These are phyloP conservation scores for Apogon hyalosoma DNA, from an alignment of 2,797 vertebrate genomes.

Conservation along the genomic window DNA sequence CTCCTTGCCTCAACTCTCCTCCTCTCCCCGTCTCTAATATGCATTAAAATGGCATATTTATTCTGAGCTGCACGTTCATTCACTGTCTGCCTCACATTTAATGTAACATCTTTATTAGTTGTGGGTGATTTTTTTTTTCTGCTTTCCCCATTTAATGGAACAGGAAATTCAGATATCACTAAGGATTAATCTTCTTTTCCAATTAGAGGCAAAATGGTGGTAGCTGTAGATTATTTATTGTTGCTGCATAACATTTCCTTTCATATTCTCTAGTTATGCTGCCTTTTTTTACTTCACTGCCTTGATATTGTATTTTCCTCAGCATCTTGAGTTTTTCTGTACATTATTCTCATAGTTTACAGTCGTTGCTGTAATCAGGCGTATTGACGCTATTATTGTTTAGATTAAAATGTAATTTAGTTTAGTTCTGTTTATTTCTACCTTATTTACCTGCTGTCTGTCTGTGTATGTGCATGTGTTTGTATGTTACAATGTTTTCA, in stretches of 20 bases:
- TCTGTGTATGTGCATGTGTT: not conserved
- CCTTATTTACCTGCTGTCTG: too few relatives aligned
- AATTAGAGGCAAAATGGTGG: not conserved
- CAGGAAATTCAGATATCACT: constrained; percentile 14
- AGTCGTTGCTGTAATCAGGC: not conserved
- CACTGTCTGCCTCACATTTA: constrained; percentile 1
- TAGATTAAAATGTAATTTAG: too few relatives aligned
- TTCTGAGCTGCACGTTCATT: not conserved
- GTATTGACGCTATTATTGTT: too few relatives aligned
- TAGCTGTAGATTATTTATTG: constrained; percentile 3
- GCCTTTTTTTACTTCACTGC: not conserved
- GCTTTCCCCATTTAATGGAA: constrained; percentile 14
- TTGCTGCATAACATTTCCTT: not conserved
- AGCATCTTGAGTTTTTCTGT: not conserved
- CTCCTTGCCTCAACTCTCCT: constrained; percentile 13
- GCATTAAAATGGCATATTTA: constrained; percentile 3
- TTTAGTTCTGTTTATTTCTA: too few relatives aligned
- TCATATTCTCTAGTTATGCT: constrained; percentile 7
- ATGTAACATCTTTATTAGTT: constrained; percentile 20
- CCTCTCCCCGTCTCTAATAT: constrained; percentile 12
- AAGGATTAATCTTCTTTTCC: constrained; percentile 5
- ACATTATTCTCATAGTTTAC: constrained; percentile 15
- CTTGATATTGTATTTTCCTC: not conserved
- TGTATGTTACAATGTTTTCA: not conserved
- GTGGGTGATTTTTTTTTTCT: constrained; percentile 7